Base-by-base conservation (phyloP, 1,140 invertebrate species). In the Psix sp. region DNA sequence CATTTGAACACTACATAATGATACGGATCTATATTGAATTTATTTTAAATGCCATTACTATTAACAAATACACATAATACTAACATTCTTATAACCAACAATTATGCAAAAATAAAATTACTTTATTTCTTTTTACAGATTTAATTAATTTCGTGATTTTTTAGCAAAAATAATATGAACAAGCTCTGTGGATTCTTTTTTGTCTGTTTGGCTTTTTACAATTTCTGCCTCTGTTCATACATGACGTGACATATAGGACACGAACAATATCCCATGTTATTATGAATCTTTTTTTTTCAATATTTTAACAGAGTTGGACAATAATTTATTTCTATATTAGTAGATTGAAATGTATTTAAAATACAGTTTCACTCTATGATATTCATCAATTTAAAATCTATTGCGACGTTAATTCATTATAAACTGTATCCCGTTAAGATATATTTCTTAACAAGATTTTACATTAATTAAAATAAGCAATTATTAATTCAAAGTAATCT, bases 141-240 rank as follows among this genome's bases (percentile, higher is more conserved):
- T n/a, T n/a, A n/a, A n/a, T n/a, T n/a, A n/a, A n/a, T n/a, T n/a
- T n/a, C n/a, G n/a, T n/a, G n/a, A n/a, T n/a, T n/a, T n/a, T n/a
- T 49, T 66, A 67, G 63, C 63, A 67, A 67, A 67, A 67, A 67
- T 67, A 67, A 67, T 14, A 59, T 51, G 18, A 59, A 46, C 48
- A 67, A 51, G 52, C 63, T 67, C 63, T 59, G 63, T 67, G 63
- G 52, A 67, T 67, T 67, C 52, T 67, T 49, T 67, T 65, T 33
- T 29, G n/a, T n/a, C n/a, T n/a, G n/a, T n/a, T n/a, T n/a, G n/a
- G n/a, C n/a, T n/a, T n/a, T n/a, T n/a, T n/a, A n/a, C n/a, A n/a
- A n/a, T n/a, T n/a, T n/a, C n/a, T n/a, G n/a, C n/a, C n/a, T n/a
- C n/a, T n/a, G n/a, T n/a, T n/a, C n/a, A n/a, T n/a, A n/a, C n/a